phyloP scores from a whole-genome alignment of 2,888 invertebrate genomes.

The Limnephilus lunatus region DNA sequence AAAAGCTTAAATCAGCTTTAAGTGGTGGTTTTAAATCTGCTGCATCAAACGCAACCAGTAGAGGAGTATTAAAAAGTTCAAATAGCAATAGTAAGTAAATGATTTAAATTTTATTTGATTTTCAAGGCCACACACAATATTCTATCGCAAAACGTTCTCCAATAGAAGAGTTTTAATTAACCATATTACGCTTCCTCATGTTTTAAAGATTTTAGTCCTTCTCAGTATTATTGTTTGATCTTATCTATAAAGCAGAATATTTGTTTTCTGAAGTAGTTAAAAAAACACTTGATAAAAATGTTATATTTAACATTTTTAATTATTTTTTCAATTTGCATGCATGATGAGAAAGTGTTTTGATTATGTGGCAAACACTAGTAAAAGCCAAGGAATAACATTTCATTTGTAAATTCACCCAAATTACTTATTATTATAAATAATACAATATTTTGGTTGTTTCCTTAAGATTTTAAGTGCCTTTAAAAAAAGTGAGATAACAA shows the following conservation, averaged over 20 bases:
- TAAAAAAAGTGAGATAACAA: too few relatives aligned
- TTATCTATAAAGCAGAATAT: background rate
- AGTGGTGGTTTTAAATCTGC: conserved; percentile 19
- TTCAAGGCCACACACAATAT: background rate
- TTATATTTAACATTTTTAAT: background rate
- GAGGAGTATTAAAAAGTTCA: conserved; percentile 66
- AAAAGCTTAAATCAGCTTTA: conserved; percentile 25
- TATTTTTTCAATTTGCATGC: background rate
- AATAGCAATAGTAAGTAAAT: conserved; percentile 73
- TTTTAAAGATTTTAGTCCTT: background rate
- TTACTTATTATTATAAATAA: too few relatives aligned
- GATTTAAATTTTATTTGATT: background rate
- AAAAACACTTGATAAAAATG: background rate
- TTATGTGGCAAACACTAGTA: too few relatives aligned
- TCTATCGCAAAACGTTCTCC: background rate
- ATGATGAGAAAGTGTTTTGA: background rate
- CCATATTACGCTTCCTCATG: background rate
- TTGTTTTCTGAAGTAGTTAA: background rate
- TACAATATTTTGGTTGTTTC: too few relatives aligned
- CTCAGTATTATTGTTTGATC: too few relatives aligned
- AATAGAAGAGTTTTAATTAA: background rate
- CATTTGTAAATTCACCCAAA: too few relatives aligned
- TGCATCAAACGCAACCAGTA: background rate
- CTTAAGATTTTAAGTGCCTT: too few relatives aligned
- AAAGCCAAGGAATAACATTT: background rate